These are phyloP conservation scores for Apodemus sylvaticus DNA, from an alignment of 2,113 vertebrate genomes.

Conservation along the genomic window DNA sequence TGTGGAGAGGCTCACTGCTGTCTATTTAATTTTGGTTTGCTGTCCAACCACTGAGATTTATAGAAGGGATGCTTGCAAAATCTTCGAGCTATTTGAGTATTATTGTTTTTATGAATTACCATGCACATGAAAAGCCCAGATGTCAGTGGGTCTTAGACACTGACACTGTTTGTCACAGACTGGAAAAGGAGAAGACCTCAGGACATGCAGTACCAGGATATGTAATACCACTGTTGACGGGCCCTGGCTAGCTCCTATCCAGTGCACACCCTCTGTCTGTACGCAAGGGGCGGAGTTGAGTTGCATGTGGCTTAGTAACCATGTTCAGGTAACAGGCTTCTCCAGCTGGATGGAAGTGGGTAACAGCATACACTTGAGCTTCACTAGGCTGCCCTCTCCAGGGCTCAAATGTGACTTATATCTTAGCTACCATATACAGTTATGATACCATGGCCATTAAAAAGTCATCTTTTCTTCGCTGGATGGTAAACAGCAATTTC, in stretches of 20 bases:
- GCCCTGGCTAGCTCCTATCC: rapidly evolving
- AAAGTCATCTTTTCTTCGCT: not conserved
- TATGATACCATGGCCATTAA: not conserved
- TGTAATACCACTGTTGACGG: not conserved
- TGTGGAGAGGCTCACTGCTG: not conserved
- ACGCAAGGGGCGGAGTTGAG: not conserved
- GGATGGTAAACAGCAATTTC: not conserved
- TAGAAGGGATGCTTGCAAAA: no score
- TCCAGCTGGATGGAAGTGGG: not conserved
- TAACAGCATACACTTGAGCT: not conserved
- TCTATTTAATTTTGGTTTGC: no score
- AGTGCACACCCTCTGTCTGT: not conserved
- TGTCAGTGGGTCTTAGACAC: no score
- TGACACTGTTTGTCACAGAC: not conserved
- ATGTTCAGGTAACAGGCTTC: not conserved
- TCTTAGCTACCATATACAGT: not conserved
- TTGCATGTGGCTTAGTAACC: not conserved
- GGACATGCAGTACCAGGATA: not conserved
- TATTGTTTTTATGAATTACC: no score
- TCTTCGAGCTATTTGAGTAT: no score
- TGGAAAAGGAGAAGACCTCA: not conserved
- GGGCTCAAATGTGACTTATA: not conserved
- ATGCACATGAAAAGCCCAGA: no score
- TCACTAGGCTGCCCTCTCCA: not conserved
- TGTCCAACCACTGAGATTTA: no score